Base-by-base conservation (phyloP, 2,797 vertebrate genomes). In the Hirundo rustica region DNA sequence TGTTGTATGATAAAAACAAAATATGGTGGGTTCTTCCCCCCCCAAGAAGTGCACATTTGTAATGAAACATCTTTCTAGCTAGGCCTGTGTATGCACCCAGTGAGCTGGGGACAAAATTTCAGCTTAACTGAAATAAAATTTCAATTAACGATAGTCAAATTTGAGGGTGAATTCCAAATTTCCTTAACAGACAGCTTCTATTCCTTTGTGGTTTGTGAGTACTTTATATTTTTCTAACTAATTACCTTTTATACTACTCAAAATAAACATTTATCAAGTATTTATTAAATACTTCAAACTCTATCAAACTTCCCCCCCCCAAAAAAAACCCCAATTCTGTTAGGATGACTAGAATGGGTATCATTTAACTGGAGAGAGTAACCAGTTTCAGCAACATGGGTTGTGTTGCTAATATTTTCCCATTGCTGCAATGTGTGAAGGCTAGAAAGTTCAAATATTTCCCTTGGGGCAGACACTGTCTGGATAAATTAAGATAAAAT, bases 401-500 rank as follows among this genome's bases (percentile, higher is more conserved):
- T 55, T 94, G 29, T 94, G 48, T 94, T 71, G 71, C 70, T 95
- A 68, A 14, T 93, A 84, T 95, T 96, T 97, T 94, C 81, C 87
- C 73, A 38, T 61, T 71, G 53, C 90, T 96, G 42, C 71, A 82
- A 77, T 64, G 91, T 95, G 94, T 97, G 91, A 97, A 95, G 79
- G 51, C 90, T 97, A 86, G 38, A 86, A 96, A 95, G 87, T 95
- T 97, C 90, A 88, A 64, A 64, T 93, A 82, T 97, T 97, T 96
- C 96, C 96, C 95, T 92, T 45, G 89, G 89, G 96, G 94, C 85
- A 89, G 61, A 93, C 65, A 74, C 78, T 92, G 87, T 96, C 93
- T 79, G 54, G 23, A 86, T 96, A 97, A 97, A 97, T 97, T 95
- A 96, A 91, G 47, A 66, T 66, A 87, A 96, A 96, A 88, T 64